Percentiles rank a stretch among this genome's conserved stretches.
These are phyloP conservation scores for Neuroterus valhalla DNA, from an alignment of 1,140 invertebrate genomes.

Conservation along the genomic window DNA sequence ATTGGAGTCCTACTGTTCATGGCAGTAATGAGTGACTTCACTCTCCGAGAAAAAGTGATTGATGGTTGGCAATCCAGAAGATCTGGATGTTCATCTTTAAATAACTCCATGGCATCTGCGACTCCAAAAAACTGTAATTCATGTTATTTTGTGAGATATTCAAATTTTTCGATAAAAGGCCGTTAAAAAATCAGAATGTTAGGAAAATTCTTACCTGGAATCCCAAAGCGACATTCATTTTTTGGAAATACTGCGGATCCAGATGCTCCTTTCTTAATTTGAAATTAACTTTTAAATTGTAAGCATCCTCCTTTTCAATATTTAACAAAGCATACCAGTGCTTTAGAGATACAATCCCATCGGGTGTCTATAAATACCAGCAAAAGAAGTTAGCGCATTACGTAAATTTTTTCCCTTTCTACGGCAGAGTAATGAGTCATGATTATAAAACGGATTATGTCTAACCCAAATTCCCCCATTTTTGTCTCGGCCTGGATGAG, in stretches of 20 bases:
- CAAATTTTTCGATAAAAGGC: not conserved
- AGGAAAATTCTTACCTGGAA: constrained; percentile 15
- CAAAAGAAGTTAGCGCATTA: too few relatives aligned
- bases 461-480: not conserved
- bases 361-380: constrained; percentile 35
- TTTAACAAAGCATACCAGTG: constrained; percentile 37
- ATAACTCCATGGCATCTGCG: constrained; percentile 33
- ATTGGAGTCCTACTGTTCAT: constrained; percentile 41
- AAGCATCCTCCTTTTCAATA: constrained; percentile 23
- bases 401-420: too few relatives aligned
- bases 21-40: constrained; percentile 37
- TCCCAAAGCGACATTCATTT: not conserved
- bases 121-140: constrained; percentile 37
- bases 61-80: constrained; percentile 36
- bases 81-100: constrained; percentile 21
- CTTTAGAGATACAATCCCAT: constrained; percentile 32
- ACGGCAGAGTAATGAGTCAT: too few relatives aligned
- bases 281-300: constrained; percentile 30
- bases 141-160: not conserved
- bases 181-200: not conserved
- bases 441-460: not conserved
- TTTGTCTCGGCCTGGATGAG: not conserved
- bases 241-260: not conserved
- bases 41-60: constrained; percentile 36
- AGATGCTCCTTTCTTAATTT: not conserved